Base-by-base conservation (phyloP, 1,140 invertebrate species). In the Hydropsyche tenuis region DNA sequence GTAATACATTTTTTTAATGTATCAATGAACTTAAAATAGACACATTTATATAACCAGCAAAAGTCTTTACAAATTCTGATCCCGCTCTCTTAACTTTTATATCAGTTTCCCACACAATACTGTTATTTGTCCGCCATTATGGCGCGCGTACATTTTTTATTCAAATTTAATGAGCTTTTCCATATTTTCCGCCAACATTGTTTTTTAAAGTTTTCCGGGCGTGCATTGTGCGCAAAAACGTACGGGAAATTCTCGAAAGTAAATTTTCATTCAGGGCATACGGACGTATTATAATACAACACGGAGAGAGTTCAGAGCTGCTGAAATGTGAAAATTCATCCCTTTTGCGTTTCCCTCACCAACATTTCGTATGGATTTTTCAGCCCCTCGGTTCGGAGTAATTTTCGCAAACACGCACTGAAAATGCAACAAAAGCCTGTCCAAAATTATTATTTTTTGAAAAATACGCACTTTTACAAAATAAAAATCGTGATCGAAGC, bases 221-320 rank as follows among this genome's bases (percentile, higher is more conserved):
- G 20, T 60, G 23, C 16, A 22, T 20, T 60, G 23, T 11, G 56
- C 56, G 56, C 56, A 9, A 37, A 37, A 37, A 37, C 30, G 30
- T 37, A 37, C 30, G 56, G 20, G 22, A 60, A 60, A 25, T 60
- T 60, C 22, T 5, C 20, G 23, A 18, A 20, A 23, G 56, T 60
- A 60, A 60, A 60, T 60, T 60, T 60, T 60, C 56, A 60, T 60
- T 60, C 56, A 60, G 22, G 22, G 56, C 56, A 16, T 53, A 53
- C 48, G 9, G 16, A 53, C 48, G 56, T 60, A 60, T 37, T 37
- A 37, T 37, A 37, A 37, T 37, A 37, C 9, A 9, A 23, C 25
- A 25, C 56, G 56, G 56, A 25, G 48, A 37, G 30, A 37, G 30
- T 37, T 37, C 48, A 53, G 30, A 37, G 48, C 48, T 53, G 48